Evolutionary conservation across 2,797 vertebrate genomes (phyloP), one percentile per base, ranked within the genome.

Genomic region (Typhlichthys subterraneus): DNA sequence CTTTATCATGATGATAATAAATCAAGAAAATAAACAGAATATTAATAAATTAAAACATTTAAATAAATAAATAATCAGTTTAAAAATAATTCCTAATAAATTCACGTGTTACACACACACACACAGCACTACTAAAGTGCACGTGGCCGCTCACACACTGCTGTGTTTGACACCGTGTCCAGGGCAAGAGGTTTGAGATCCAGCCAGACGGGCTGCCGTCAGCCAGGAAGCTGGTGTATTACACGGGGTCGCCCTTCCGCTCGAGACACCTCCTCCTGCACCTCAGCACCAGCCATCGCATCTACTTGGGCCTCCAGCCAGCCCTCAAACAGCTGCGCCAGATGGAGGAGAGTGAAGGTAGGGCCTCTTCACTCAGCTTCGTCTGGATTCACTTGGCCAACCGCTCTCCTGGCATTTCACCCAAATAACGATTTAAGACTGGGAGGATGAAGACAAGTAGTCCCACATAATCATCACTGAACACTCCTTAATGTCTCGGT

Each of bases 161-260:
- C 0, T 3, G 4, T 3, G 2, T 9, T 54, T 61, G 53, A 57
- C 42, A 33, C 54, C 11, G 11, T n/a, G 17, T 74, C 54, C 83
- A 98, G 96, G 95, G 95, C 0, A 95, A 96, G 77, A 96, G 93
- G 85, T 95, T 97, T 61, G 94, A 95, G 90, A 96, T 98, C 87
- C 93, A 94, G 81, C 95, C 94, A 15, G 95, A 96, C 45, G 95
- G 96, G 58, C 89, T 95, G 77, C 95, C 94, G 0, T 94, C 94
- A 13, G 94, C 95, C 29, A 90, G 91, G 79, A 97, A 96, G 76
- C 84, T 96, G 72, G 92, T 96, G 70, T 97, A 95, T 80, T 94
- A 94, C 89, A 96, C 94, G 0, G 94, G 95, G 31, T 96, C 95
- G 0, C 91, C 95, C 0, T 93, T 94, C 74, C 93, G 93, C 60